phyloP scores from a whole-genome alignment of 2,113 vertebrate species.

The Paratilapia polleni region DNA sequence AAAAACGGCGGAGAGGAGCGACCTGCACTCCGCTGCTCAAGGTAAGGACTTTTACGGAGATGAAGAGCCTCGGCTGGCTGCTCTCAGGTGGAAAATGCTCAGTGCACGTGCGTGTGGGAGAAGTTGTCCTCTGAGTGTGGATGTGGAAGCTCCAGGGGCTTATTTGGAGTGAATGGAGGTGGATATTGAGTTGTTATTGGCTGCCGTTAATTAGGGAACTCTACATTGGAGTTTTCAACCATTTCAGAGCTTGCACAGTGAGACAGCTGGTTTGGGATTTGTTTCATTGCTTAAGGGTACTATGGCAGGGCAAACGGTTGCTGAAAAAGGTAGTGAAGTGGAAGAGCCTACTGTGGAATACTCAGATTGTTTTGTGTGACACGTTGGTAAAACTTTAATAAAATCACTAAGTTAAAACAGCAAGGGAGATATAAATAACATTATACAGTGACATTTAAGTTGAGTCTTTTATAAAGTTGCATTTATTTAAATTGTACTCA shows the following conservation, averaged over 20 bases:
- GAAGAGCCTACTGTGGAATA: background rate
- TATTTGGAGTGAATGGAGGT: background rate
- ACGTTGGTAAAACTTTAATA: too few species aligned
- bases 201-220: conserved; percentile 29
- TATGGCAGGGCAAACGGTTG: background rate
- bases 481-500: background rate
- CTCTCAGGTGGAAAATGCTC: background rate
- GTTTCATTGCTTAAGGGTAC: background rate
- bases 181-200: conserved; percentile 2
- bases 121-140: conserved; percentile 27
- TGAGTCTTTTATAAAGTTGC: background rate
- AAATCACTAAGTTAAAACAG: too few species aligned
- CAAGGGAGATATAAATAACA: too few species aligned
- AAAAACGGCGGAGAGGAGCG: conserved; percentile 12
- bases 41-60: conserved; percentile 49
- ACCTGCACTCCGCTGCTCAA: background rate
- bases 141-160: background rate
- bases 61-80: background rate
- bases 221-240: background rate
- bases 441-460: background rate
- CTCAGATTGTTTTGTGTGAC: too few species aligned
- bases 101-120: background rate
- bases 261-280: background rate
- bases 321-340: background rate
- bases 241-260: background rate